A percentile compares a stretch with the other conserved stretches of the same genome.
These are phyloP conservation scores for Magallana ariakensis DNA, from an alignment of 1,140 invertebrate species.

Conservation along the genomic window DNA sequence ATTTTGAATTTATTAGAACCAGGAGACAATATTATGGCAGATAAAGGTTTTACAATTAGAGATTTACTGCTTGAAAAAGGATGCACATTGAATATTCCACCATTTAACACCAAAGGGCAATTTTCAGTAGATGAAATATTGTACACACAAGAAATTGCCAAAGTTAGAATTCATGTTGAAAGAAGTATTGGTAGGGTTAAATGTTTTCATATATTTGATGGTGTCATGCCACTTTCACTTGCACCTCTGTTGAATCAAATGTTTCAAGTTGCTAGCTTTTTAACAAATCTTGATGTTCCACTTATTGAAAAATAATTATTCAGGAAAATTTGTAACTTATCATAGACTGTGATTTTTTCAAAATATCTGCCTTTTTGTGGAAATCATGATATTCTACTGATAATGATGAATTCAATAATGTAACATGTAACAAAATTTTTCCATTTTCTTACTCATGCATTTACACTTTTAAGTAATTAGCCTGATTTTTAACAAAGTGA, in stretches of 20 bases:
- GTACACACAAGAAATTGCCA: constrained; percentile 46
- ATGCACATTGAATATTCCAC: constrained; percentile 40
- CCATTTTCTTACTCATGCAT: no score
- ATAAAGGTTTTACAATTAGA: constrained; percentile 39
- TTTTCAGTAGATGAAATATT: constrained; percentile 30
- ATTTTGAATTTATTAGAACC: no score
- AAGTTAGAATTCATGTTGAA: constrained; percentile 50
- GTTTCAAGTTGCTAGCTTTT: constrained; percentile 43
- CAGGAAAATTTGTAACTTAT: no score
- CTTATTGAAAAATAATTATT: constrained; percentile 17
- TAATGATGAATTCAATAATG: no score
- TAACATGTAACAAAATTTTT: no score
- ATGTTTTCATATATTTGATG: constrained; percentile 45
- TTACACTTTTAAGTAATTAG: no score
- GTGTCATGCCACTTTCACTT: no score
- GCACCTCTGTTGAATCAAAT: constrained; percentile 40
- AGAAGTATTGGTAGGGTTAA: constrained; percentile 52
- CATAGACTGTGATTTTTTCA: no score
- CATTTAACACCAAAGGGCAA: constrained; percentile 18
- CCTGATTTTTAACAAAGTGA: no score
- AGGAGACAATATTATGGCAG: no score
- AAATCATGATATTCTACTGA: no score
- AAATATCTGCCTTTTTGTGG: no score
- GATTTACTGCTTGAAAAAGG: constrained; percentile 9
- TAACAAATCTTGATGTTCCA: constrained; percentile 48